Base-by-base conservation (phyloP, 37 sponge, comb jelly and placozoan species). In the Diacarnus erythraeanus region DNA sequence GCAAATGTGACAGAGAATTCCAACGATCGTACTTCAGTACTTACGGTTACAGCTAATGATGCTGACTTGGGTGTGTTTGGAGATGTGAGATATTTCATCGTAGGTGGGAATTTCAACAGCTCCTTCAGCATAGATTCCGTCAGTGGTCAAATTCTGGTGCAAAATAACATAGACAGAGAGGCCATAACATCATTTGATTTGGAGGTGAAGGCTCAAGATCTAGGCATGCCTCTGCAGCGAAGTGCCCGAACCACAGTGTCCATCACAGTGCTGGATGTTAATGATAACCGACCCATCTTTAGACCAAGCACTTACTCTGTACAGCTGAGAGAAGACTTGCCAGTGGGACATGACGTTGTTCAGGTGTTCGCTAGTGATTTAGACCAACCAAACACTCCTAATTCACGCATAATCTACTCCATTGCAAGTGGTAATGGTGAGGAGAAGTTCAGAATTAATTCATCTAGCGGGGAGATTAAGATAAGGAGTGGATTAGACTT, bases 271-370 rank as follows among this genome's bases (percentile, higher is more conserved):
- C 61, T 66, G 18, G 90, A 96, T 56, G 70, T 83, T 30, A 96
- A 96, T 77, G 97, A 96, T 84, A 84, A 96, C 41, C 38, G 67
- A 8, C 97, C 97, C 18, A 41, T 80, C 0, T 87, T 96, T 40
- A 41, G 57, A 4, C 81, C 76, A 3, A 47, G n/a, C 25, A 29
- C 33, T n/a, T 92, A 87, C 68, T 15, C 38, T 56, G 72, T 61
- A 2, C 29, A 20, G 0, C 54, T 92, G 9, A 38, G 57, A 37
- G 92, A 92, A 43, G 72, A 87, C 54, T 56, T 25, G 8, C 65
- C 64, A 31, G 42, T 29, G 15, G 61, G 57, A 35, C 8, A 39
- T 2, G 25, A 59, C 0, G 40, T 87, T 30, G 66, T 87, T 26
- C 78, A 42, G 2, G 84, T 83, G 27, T 30, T 69, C 3, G 93